A percentile compares a stretch with the other conserved stretches of the same genome.
phyloP scores from a whole-genome alignment of 2,797 vertebrate species.

The Hyperoplus immaculatus region DNA sequence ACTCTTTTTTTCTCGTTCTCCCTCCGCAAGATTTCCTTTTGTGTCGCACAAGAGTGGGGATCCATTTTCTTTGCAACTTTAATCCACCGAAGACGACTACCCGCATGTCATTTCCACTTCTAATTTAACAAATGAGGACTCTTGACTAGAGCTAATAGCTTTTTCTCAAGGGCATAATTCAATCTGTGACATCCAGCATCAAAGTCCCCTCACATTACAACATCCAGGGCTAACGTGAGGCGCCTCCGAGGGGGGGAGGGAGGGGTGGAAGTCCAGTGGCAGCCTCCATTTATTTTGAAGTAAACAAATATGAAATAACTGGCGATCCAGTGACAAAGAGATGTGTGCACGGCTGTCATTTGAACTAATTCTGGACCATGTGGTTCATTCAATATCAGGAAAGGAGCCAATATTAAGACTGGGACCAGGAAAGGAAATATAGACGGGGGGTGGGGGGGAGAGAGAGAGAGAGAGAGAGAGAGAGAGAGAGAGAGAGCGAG shows the following conservation, averaged over 20 bases:
- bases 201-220: constrained; percentile 84
- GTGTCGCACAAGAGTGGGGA: constrained; percentile 57
- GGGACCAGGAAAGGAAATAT: constrained; percentile 19
- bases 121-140: constrained; percentile 89
- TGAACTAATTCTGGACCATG: constrained; percentile 46
- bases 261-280: constrained; percentile 53
- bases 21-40: constrained; percentile 61
- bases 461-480: not conserved
- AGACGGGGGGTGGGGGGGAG: too few species aligned
- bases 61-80: constrained; percentile 81
- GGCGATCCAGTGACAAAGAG: constrained; percentile 56
- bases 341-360: not conserved
- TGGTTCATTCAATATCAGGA: constrained; percentile 61
- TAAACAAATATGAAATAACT: constrained; percentile 78
- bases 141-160: constrained; percentile 88
- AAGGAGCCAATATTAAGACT: constrained; percentile 41
- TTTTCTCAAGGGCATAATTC: constrained; percentile 90
- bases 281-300: constrained; percentile 80
- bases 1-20: constrained; percentile 33
- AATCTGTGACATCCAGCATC: constrained; percentile 88
- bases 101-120: constrained; percentile 90
- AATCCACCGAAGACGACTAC: constrained; percentile 86
- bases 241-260: constrained; percentile 71
- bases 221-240: constrained; percentile 76
- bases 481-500: not conserved